A percentile compares a stretch with the other conserved stretches of the same genome.
phyloP scores from a whole-genome alignment of 2,797 vertebrate genomes.

The Sebastiscus tertius region DNA sequence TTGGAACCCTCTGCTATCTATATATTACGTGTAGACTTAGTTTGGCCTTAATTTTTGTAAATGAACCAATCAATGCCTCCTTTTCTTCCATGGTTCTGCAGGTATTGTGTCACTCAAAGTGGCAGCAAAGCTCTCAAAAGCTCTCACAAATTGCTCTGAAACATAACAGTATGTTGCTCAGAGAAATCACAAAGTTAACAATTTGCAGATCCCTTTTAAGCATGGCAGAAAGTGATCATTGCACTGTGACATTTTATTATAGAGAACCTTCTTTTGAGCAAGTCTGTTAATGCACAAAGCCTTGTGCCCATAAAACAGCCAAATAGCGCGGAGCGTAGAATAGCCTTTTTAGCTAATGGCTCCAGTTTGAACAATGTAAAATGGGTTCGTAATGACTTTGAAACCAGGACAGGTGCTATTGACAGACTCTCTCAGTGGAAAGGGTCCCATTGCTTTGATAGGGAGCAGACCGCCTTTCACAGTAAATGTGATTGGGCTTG shows the following conservation, averaged over 20 bases:
- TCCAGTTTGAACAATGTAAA: conserved; percentile 69
- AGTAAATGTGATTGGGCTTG: conserved; percentile 4
- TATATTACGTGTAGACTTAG: conserved; percentile 2
- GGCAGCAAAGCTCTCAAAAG: not conserved
- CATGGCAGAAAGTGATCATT: conserved; percentile 3
- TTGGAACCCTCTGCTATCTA: conserved; percentile 17
- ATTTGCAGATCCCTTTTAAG: conserved; percentile 13
- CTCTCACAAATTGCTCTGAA: conserved; percentile 6
- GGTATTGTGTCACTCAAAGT: conserved; percentile 41
- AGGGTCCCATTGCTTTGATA: conserved; percentile 38
- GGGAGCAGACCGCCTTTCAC: conserved; percentile 11
- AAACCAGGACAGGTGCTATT: conserved; percentile 66
- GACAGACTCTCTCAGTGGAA: conserved; percentile 52
- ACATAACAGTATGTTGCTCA: not conserved
- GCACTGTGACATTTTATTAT: conserved; percentile 52
- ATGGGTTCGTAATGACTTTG: conserved; percentile 69
- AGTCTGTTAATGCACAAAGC: conserved; percentile 46
- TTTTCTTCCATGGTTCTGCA: conserved; percentile 27
- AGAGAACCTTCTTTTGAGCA: conserved; percentile 43
- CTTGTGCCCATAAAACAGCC: conserved; percentile 29
- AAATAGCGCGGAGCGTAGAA: conserved; percentile 31
- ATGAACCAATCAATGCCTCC: conserved; percentile 28
- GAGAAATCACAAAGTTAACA: conserved; percentile 22
- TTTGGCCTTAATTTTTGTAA: conserved; percentile 38
- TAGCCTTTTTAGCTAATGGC: conserved; percentile 56